A percentile compares a stretch with the other conserved stretches of the same genome.
Evolutionary conservation across 2,113 vertebrate species (phyloP).

Genomic region (Butorides virescens): DNA sequence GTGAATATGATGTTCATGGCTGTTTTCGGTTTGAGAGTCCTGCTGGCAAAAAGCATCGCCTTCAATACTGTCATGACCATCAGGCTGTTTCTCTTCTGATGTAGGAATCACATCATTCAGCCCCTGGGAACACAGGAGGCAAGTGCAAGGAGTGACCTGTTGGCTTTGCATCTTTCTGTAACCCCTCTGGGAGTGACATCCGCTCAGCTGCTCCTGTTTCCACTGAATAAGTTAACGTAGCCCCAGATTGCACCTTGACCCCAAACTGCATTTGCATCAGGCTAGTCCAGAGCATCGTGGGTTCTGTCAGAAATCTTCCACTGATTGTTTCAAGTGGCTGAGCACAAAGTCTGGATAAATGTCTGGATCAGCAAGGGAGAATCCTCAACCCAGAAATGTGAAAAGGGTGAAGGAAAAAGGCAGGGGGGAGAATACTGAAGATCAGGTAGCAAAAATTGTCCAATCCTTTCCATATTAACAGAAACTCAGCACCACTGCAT

Average conservation of each 20-base stretch:
- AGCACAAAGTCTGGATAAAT: neutral
- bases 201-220: neutral
- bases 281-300: neutral
- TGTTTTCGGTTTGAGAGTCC: slow-evolving; percentile 75
- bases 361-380: neutral
- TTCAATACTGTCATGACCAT: slow-evolving; percentile 79
- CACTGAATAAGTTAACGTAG: neutral
- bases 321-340: neutral
- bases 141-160: neutral
- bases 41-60: slow-evolving; percentile 80
- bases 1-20: slow-evolving; percentile 70
- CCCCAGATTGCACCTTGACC: neutral
- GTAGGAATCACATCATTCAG: neutral
- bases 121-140: neutral
- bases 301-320: neutral
- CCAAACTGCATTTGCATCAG: neutral
- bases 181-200: neutral
- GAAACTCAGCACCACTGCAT: neutral
- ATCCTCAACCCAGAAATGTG: neutral
- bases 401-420: neutral
- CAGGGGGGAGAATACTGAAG: neutral
- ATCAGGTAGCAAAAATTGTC: neutral
- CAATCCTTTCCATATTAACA: neutral
- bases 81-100: slow-evolving; percentile 57
- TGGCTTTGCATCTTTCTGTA: neutral